Evolutionary conservation across 2,797 vertebrate species (phyloP), one percentile per base, ranked within the genome.

Genomic region (Coracias cyanogaster): DNA sequence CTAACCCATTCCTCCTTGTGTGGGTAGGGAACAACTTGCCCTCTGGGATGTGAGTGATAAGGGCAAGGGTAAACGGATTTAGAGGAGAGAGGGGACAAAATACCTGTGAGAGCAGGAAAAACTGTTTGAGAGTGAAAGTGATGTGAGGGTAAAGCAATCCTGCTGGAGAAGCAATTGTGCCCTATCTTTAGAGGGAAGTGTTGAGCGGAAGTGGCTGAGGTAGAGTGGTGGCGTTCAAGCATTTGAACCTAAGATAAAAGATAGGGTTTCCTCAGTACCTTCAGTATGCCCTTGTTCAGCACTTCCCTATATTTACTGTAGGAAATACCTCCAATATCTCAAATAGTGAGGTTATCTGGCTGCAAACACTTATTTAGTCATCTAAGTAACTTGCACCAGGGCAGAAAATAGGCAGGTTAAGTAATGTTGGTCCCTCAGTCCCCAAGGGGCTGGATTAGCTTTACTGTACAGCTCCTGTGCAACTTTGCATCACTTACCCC

Each of bases 321-420:
- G 96, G 96, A 97, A 97, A 95, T 97, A 29, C 93, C 46, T 93
- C 71, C 52, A 82, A 10, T 87, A 95, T 95, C 83, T 93, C 90
- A 92, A 94, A 92, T 39, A 64, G 55, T 89, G 93, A 79, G 64
- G 94, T 96, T 97, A 97, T 97, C 95, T 95, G 67, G 71, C 91
- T 45, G 91, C 92, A 97, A 97, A 96, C 94, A 96, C 96, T 96
- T 91, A 64, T 74, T 94, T 90, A 90, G 65, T 61, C 78, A 92
- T 90, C 90, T 95, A 87, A 95, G 81, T 74, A 95, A 94, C 65
- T 89, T 84, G 67, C 81, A 52, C 46, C 28, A 72, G 26, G 33
- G 62, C 60, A 84, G 48, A 93, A 94, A 90, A 81, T 39, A 43
- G 15, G 70, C 61, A 25, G 51, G 82, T 82, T 77, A 74, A 62